A percentile compares a stretch with the other conserved stretches of the same genome.
Conservation (phyloP, 2,113 vertebrate genomes). For the Pelusios castaneus region DNA sequence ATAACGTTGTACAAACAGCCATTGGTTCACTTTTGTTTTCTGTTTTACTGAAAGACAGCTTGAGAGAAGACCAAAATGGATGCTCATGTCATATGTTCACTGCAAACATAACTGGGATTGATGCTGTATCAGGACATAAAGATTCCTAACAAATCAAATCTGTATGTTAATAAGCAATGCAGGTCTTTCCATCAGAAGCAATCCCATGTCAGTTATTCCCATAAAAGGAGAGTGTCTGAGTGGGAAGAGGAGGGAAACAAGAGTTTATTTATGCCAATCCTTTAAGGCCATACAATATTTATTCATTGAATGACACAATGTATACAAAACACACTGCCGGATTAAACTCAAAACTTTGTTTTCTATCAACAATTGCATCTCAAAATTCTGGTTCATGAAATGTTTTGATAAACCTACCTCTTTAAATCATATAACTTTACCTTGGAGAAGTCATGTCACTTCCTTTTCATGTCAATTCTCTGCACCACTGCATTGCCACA, state of each 20-base stretch:
- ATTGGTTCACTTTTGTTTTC: not conserved
- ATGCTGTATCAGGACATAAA: not conserved
- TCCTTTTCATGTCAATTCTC: slow-evolving; percentile 81
- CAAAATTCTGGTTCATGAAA: slow-evolving; percentile 52
- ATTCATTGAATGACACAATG: slow-evolving; percentile 21
- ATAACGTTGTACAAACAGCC: not conserved
- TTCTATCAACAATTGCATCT: slow-evolving; percentile 26
- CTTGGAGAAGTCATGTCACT: slow-evolving; percentile 78
- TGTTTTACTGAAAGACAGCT: not conserved
- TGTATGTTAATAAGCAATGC: not conserved
- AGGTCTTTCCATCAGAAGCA: slow-evolving; percentile 5
- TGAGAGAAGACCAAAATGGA: not conserved
- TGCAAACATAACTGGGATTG: not conserved
- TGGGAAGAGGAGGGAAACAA: not conserved
- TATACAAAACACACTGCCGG: slow-evolving; percentile 15
- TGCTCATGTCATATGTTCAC: not conserved
- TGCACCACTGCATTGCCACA: slow-evolving; percentile 72
- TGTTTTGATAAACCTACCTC: slow-evolving; percentile 48
- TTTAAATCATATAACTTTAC: slow-evolving; percentile 71
- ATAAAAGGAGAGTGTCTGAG: too few species aligned
- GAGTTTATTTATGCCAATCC: slow-evolving; percentile 43
- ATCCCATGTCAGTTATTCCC: not conserved
- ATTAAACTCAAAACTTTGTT: slow-evolving; percentile 16
- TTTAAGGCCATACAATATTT: slow-evolving; percentile 18
- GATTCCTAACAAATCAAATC: slow-evolving; percentile 15